Base-by-base conservation (phyloP, 1,140 invertebrate genomes). In the Drosophila punjabiensis region DNA sequence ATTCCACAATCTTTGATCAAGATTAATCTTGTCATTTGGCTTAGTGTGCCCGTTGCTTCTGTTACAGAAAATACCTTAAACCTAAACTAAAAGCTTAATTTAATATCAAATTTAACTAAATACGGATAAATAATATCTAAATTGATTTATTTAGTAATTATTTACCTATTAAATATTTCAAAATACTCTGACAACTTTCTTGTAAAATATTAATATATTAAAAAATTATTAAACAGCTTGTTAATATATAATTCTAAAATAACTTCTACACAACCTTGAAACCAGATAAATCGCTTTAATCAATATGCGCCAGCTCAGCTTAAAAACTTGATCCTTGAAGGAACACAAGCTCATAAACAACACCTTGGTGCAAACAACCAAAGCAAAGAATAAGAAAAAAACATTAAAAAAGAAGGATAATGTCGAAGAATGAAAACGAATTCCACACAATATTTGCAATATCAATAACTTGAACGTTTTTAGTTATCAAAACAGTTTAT, bases 401-500 rank as follows among this genome's bases (percentile, higher is more conserved):
- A 5, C 28, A 24, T n/a, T n/a, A 20, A 10, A 10, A 20, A 18
- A 32, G n/a, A 33, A n/a, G 39, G 18, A n/a, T 28, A 45, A 20
- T 30, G 30, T 6, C 16, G 20, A 50, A 16, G 43, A 47, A 66
- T 43, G 61, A 41, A 75, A 59, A 59, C 20, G 43, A 62, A 70
- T 89, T 50, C 66, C 74, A 24, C 70, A 67, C 64, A 79, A 88
- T 89, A 88, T 84, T 88, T 84, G 79, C 81, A 75, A 67, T 84
- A 84, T 89, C 81, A 84, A 89, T 88, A 88, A 79, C 78, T 76
- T 76, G 78, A 88, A 69, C 81, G 78, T 67, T 85, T 85, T 82
- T 81, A 82, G 85, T 85, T 89, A 89, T 85, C 81, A 89, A 75
- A 78, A 85, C 81, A 79, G 81, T 88, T 89, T 88, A 89, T 88